These are phyloP conservation scores for Anthophora plumipes DNA, from an alignment of 2,888 invertebrate species.

Conservation along the genomic window DNA sequence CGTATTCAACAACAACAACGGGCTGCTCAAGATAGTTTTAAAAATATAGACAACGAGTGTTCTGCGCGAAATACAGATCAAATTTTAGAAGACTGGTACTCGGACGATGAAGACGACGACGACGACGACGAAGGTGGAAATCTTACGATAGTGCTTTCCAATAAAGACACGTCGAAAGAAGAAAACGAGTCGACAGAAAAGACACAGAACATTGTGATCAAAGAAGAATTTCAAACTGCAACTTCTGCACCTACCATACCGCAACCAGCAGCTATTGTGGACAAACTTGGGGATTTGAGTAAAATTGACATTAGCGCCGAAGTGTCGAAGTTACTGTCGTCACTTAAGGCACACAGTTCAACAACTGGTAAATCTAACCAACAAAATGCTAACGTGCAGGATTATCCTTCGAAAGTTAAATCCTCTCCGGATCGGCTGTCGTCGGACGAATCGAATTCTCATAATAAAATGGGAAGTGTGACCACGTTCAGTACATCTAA, in stretches of 20 bases:
- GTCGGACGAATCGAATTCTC: constrained; percentile 37
- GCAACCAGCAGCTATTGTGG: constrained; percentile 86
- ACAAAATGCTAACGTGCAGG: constrained; percentile 41
- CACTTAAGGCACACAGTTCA: constrained; percentile 84
- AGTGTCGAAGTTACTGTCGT: constrained; percentile 89
- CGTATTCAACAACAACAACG: constrained; percentile 89
- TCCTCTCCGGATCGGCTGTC: constrained; percentile 48
- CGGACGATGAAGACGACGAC: constrained; percentile 91
- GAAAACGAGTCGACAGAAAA: constrained; percentile 78
- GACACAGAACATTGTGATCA: constrained; percentile 57
- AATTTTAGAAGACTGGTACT: constrained; percentile 89
- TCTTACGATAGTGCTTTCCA: constrained; percentile 88
- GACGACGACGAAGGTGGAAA: constrained; percentile 81
- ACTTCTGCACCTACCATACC: constrained; percentile 80
- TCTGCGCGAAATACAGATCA: constrained; percentile 75
- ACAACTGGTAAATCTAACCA: constrained; percentile 65
- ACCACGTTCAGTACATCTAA: constrained; percentile 25
- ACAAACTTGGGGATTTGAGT: constrained; percentile 89
- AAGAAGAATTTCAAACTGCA: constrained; percentile 59
- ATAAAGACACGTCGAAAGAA: constrained; percentile 90
- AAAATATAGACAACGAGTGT: constrained; percentile 83
- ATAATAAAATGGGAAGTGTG: constrained; percentile 28
- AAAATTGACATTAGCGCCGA: constrained; percentile 91
- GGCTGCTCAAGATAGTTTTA: constrained; percentile 82
- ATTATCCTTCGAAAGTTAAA: constrained; percentile 46